Conservation (phyloP, 2,888 invertebrate genomes). For the Platycheirus rosarum region DNA sequence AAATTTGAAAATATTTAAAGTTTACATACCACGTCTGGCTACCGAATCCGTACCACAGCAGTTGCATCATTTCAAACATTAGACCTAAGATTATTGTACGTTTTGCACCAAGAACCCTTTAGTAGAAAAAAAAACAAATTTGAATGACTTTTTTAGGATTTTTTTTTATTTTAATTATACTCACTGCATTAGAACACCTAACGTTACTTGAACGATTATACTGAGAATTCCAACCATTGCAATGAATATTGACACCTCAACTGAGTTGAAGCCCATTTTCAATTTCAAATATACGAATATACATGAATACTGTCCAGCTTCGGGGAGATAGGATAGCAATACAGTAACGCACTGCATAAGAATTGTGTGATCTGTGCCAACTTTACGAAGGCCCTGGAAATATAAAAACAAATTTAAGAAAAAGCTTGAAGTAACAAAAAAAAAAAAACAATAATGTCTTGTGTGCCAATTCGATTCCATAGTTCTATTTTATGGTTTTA, state of each 20-base stretch:
- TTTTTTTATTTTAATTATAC: conserved; percentile 48
- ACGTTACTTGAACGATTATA: conserved; percentile 95
- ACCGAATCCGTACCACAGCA: conserved; percentile 98
- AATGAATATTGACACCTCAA: conserved; percentile 98
- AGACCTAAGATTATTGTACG: conserved; percentile 98
- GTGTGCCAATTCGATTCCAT: too few species aligned
- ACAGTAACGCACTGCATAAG: conserved; percentile 98
- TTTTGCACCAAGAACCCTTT: conserved; percentile 90
- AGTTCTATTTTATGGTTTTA: too few species aligned
- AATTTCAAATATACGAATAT: conserved; percentile 99
- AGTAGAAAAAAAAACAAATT: conserved; percentile 11
- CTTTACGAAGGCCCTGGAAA: conserved; percentile 90
- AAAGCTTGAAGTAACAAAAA: too few species aligned
- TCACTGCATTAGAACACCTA: conserved; percentile 90
- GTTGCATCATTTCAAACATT: conserved; percentile 97
- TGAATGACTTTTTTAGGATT: neutral
- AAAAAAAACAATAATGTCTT: too few species aligned
- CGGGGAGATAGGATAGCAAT: conserved; percentile 98
- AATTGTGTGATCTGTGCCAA: conserved; percentile 97
- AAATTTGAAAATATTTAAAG: neutral
- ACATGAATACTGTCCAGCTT: conserved; percentile 99
- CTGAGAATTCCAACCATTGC: conserved; percentile 98
- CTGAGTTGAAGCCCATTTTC: conserved; percentile 97
- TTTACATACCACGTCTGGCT: conserved; percentile 93
- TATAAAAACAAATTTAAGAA: conserved; percentile 17